Evolutionary conservation across 2,888 invertebrate genomes (phyloP).

Genomic region (Thecophora atra): DNA sequence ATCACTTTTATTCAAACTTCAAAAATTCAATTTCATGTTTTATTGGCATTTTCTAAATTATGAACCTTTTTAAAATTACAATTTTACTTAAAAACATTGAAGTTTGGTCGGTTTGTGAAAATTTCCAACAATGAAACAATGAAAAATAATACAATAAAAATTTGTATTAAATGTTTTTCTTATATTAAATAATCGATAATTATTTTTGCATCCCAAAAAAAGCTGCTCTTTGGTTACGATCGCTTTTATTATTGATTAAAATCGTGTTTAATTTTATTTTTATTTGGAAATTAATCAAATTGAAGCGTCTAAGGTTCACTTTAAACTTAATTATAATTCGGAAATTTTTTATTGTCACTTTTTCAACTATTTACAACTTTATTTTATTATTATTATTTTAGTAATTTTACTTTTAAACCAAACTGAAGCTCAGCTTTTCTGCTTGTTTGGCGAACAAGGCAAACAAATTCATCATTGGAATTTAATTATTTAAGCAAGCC

Average conservation of each 20-base stretch:
- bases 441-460: too few relatives aligned
- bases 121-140: too few relatives aligned
- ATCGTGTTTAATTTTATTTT: not conserved
- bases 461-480: too few relatives aligned
- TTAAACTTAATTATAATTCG: not conserved
- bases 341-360: constrained; percentile 34
- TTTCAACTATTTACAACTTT: constrained; percentile 17
- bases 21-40: too few relatives aligned
- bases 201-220: not conserved
- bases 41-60: too few relatives aligned
- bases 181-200: not conserved
- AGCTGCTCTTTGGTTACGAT: not conserved
- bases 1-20: too few relatives aligned
- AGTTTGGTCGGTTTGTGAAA: too few relatives aligned
- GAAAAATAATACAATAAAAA: not conserved
- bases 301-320: too few relatives aligned
- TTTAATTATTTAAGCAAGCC: too few relatives aligned
- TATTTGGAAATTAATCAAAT: not conserved
- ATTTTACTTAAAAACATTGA: too few relatives aligned
- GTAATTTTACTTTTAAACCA: not conserved
- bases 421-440: constrained; percentile 10
- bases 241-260: not conserved
- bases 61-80: too few relatives aligned
- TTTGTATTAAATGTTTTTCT: not conserved
- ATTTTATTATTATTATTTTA: constrained; percentile 11